These are phyloP conservation scores for Arbacia lixula DNA, from an alignment of 53 echinoderm and acorn worm species.

Conservation along the genomic window DNA sequence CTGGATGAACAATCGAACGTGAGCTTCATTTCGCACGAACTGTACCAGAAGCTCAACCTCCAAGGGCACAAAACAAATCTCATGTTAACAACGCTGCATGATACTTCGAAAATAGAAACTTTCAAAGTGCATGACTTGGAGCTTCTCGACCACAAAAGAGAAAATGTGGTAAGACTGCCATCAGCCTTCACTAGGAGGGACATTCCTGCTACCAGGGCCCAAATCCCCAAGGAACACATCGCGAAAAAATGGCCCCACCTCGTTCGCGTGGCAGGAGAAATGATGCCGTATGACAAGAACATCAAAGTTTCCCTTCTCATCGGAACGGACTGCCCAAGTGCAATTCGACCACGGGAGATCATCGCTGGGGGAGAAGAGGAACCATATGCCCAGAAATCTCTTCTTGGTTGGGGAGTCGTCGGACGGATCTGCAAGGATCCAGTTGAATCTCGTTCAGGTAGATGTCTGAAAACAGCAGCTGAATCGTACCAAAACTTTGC, in stretches of 20 bases:
- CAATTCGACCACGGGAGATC: slow-evolving; percentile 44
- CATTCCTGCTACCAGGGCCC: slow-evolving; percentile 53
- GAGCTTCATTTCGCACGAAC: not conserved
- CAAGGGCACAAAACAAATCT: not conserved
- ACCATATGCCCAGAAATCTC: slow-evolving; percentile 52
- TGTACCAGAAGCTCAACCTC: not conserved
- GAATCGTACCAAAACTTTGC: not conserved
- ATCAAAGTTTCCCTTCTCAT: slow-evolving; percentile 62
- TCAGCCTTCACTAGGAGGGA: slow-evolving; percentile 34
- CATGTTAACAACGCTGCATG: slow-evolving; percentile 47
- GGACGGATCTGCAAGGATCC: slow-evolving; percentile 19
- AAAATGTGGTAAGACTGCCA: slow-evolving; percentile 45
- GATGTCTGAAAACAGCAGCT: not conserved
- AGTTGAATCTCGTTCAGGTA: slow-evolving; percentile 1
- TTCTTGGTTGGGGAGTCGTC: slow-evolving; percentile 19
- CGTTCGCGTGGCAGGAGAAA: not conserved
- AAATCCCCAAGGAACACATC: slow-evolving; percentile 61
- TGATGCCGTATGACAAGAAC: slow-evolving; percentile 50
- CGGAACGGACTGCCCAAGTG: slow-evolving; percentile 54
- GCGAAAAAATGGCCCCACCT: slow-evolving; percentile 66
- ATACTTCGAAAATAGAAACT: slow-evolving; percentile 36
- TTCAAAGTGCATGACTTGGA: slow-evolving; percentile 46
- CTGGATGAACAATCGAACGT: slow-evolving; percentile 18
- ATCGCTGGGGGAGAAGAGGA: slow-evolving; percentile 63
- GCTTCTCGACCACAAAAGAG: slow-evolving; percentile 34